Evolutionary conservation across 23 tunicate genomes (phyloP).

Genomic region (Halocynthia roretzi): DNA sequence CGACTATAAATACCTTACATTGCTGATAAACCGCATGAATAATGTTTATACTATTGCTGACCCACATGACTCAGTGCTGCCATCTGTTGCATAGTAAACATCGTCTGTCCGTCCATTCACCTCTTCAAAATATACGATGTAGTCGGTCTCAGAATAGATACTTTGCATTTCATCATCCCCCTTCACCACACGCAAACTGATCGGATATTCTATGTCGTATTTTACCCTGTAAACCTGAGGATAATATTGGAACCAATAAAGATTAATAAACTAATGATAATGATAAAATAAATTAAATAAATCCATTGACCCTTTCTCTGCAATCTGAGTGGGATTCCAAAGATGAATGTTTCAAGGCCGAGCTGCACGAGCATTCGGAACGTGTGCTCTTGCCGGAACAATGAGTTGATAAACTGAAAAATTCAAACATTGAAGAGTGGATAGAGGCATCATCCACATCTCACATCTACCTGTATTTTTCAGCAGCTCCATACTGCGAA

Average conservation of each 20-base stretch:
- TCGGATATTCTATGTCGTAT: slow-evolving; percentile 28
- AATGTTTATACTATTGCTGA: too few relatives aligned
- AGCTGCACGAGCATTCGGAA: slow-evolving; percentile 27
- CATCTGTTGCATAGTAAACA: slow-evolving; percentile 28
- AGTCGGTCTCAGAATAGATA: slow-evolving; percentile 4
- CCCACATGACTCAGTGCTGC: neutral
- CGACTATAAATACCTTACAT: too few relatives aligned
- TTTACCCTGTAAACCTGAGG: slow-evolving; percentile 58
- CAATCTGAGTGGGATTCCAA: slow-evolving; percentile 45
- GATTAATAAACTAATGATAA: neutral
- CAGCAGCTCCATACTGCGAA: slow-evolving; percentile 6
- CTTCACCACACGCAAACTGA: slow-evolving; percentile 26
- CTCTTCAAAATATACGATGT: slow-evolving; percentile 54
- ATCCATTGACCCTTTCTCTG: slow-evolving; percentile 38
- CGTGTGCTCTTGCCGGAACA: slow-evolving; percentile 12
- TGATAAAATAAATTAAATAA: neutral
- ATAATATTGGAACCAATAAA: neutral
- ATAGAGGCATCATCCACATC: neutral
- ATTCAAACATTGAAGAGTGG: slow-evolving; percentile 1
- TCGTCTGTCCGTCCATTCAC: slow-evolving; percentile 54
- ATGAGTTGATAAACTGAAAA: neutral
- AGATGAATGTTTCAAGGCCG: slow-evolving; percentile 53
- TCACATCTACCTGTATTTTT: neutral
- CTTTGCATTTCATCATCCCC: neutral
- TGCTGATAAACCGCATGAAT: too few relatives aligned